Base-by-base conservation (phyloP, 2,888 invertebrate genomes). In the Idaea straminata region DNA sequence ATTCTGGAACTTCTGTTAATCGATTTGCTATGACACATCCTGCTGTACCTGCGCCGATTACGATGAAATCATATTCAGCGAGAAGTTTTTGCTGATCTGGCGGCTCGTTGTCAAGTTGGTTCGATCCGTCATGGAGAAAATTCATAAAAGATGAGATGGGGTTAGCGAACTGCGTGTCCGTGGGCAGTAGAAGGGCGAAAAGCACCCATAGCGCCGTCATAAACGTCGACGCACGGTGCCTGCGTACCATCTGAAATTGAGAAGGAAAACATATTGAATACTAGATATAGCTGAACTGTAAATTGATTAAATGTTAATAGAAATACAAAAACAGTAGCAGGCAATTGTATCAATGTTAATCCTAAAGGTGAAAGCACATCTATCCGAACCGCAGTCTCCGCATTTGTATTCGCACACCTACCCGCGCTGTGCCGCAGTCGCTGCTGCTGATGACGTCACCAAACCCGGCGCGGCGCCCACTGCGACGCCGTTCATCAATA, bases 21-120 rank as follows among this genome's bases (percentile, higher is more conserved):
- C 97, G 92, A 68, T 95, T 96, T 0, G 97, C 97, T 5, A 97
- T 68, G 0, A 95, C 94, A 69, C 97, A 96, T 1, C 97, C 97
- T 0, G 97, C 96, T 0, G 96, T 96, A 3, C 97, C 97, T 0
- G 96, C 97, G 1, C 97, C 97, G 4, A 97, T 95, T 16, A 96
- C 87, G 62, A 96, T 95, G 74, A 96, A 97, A 80, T 96, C 97
- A 77, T 96, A 96, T 79, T 95, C 95, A 10, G 91, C 84, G 0
- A 94, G 84, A 38, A 94, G 74, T 35, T 81, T 84, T 0, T 79
- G 82, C 35, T 93, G 87, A 71, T 95, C 95, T 0, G 86, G 84
- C 0, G 95, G 94, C 79, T 95, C 95, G 7, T 82, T 82, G 66
- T 87, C 86, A 7, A 88, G 83, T 71, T 94, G 94, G 5, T 81